Percentiles rank a stretch among this genome's conserved stretches.
Evolutionary conservation across 2,113 vertebrate species (phyloP).

Genomic region (Myotis brandtii): DNA sequence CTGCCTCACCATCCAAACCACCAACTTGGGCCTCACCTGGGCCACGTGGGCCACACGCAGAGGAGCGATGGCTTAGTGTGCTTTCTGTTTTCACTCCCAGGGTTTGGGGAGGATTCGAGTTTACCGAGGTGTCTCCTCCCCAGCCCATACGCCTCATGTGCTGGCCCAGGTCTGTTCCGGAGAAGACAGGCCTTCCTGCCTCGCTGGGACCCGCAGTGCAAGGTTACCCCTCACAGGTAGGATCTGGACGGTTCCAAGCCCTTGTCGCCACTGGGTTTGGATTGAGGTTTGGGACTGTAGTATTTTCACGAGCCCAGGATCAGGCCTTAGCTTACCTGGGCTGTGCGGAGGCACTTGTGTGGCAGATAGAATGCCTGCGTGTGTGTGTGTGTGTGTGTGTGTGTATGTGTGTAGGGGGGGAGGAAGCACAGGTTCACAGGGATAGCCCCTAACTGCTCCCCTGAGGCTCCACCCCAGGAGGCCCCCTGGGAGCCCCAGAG

Average conservation of each 20-base stretch:
- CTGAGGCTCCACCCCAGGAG: background rate
- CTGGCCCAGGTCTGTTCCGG: background rate
- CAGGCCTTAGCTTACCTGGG: background rate
- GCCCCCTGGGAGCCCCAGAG: no score
- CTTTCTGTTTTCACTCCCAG: background rate
- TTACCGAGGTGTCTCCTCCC: background rate
- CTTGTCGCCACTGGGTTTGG: no score
- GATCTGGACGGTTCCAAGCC: background rate
- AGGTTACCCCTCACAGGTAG: background rate
- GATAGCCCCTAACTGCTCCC: background rate
- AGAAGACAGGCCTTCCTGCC: background rate
- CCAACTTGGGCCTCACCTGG: background rate
- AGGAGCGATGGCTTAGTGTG: no score
- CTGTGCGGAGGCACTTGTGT: background rate
- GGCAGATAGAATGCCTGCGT: background rate
- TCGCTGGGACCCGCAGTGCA: background rate
- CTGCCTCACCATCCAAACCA: background rate
- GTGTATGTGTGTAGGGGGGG: no score
- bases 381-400: no score
- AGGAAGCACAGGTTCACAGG: background rate
- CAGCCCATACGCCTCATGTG: no score
- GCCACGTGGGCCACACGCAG: background rate
- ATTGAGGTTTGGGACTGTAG: background rate
- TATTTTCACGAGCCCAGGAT: background rate
- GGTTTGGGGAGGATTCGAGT: background rate